Percentiles rank a stretch among this genome's conserved stretches.
These are phyloP conservation scores for Brachionus manjavacas DNA, from an alignment of 1,140 invertebrate genomes.

Conservation along the genomic window DNA sequence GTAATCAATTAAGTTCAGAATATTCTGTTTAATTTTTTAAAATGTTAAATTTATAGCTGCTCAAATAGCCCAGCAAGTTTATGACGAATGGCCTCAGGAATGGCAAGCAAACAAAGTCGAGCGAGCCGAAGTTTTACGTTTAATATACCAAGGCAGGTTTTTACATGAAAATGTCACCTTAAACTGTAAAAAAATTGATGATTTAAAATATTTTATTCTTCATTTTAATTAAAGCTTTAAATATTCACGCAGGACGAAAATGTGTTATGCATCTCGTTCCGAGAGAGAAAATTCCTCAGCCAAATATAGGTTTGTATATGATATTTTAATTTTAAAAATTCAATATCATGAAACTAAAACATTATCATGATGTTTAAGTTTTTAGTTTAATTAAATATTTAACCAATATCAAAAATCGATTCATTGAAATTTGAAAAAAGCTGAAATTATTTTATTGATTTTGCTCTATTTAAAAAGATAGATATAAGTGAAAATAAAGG, in stretches of 20 bases:
- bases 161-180: conserved; percentile 97
- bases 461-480: neutral
- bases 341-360: no score
- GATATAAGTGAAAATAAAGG: neutral
- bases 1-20: neutral
- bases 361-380: no score
- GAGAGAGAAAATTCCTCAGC: conserved; percentile 95
- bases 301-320: conserved; percentile 65
- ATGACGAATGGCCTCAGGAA: conserved; percentile 86
- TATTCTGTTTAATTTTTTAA: neutral
- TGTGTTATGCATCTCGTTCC: conserved; percentile 99
- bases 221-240: conserved; percentile 66
- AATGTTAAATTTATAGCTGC: conserved; percentile 65
- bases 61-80: conserved; percentile 95
- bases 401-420: neutral
- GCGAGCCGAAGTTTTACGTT: conserved; percentile 63
- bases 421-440: neutral
- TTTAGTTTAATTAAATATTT: neutral
- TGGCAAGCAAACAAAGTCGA: neutral
- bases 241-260: conserved; percentile 88
- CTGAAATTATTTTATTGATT: neutral
- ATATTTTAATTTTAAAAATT: neutral
- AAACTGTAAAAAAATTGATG: conserved; percentile 60
- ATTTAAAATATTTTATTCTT: neutral
- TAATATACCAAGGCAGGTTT: conserved; percentile 98